Percentiles rank a stretch among this genome's conserved stretches.
phyloP scores from a whole-genome alignment of 2,113 vertebrate species.

The Balaeniceps rex region DNA sequence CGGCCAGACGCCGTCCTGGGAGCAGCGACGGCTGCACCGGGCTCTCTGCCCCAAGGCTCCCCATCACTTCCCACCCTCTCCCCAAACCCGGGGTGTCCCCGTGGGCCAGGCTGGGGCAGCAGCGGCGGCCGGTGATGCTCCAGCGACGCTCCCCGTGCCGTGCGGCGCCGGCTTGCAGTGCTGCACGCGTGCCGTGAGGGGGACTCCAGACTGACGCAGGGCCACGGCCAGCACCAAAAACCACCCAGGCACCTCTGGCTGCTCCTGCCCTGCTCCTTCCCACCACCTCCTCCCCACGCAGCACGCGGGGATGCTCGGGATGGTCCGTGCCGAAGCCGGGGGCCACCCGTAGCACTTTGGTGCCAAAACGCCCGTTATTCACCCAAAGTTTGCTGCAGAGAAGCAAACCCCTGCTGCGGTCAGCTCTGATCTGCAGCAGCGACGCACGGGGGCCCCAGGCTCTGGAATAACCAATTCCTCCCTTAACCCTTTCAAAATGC shows the following conservation, averaged over 20 bases:
- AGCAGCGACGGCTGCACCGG: fast-evolving
- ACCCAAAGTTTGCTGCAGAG: not conserved
- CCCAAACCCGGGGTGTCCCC: not conserved
- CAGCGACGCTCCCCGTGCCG: not conserved
- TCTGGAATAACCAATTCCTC: not conserved
- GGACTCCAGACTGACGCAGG: not conserved
- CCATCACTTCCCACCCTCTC: not conserved
- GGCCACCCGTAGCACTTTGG: not conserved
- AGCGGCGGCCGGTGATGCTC: not conserved
- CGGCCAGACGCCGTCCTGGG: fast-evolving
- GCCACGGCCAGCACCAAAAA: not conserved
- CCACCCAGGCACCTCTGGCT: not conserved
- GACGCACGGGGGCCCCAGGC: not conserved
- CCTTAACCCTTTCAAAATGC: not conserved
- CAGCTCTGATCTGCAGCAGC: not conserved
- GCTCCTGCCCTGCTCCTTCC: not conserved
- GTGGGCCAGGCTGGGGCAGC: fast-evolving
- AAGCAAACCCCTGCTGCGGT: not conserved
- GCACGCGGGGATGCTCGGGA: not conserved
- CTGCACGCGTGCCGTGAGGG: not conserved
- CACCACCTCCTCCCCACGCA: not conserved
- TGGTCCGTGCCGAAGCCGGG: not conserved
- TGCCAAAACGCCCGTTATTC: not conserved
- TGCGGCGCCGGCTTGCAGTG: not conserved
- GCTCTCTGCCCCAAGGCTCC: not conserved